Evolutionary conservation across 2,113 vertebrate genomes (phyloP).

Genomic region (Fukomys damarensis): DNA sequence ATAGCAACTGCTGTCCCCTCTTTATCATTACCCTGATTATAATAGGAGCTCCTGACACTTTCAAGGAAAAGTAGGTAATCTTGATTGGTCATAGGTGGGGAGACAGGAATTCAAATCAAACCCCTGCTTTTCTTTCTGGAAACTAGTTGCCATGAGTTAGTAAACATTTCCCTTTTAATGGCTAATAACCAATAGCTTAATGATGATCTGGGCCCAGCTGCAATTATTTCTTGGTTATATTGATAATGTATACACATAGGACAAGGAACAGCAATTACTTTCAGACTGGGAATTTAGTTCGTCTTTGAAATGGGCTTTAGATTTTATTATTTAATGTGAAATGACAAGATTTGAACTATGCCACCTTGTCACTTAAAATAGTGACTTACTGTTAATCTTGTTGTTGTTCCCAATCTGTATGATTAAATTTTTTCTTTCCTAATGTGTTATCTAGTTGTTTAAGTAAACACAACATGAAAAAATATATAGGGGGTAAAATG

Average conservation of each 20-base stretch:
- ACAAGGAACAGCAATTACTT: constrained; percentile 15
- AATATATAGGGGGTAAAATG: background rate
- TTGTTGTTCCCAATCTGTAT: constrained; percentile 21
- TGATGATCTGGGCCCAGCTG: background rate
- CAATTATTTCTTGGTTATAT: background rate
- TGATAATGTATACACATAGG: background rate
- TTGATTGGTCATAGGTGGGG: constrained; percentile 48
- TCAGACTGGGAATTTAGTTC: constrained; percentile 3
- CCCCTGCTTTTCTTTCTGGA: constrained; percentile 66
- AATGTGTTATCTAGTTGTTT: background rate
- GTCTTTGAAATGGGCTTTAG: constrained; percentile 46
- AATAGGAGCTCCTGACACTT: constrained; percentile 56
- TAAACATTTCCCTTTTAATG: constrained; percentile 69
- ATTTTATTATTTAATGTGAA: constrained; percentile 58
- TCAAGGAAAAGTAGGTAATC: constrained; percentile 49
- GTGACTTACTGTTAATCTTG: background rate
- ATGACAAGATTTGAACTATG: constrained; percentile 29
- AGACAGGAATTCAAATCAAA: constrained; percentile 67
- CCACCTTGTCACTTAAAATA: constrained; percentile 35
- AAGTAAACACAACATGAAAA: background rate
- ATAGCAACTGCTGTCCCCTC: constrained; percentile 70
- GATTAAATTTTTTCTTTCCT: background rate
- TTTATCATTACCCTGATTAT: constrained; percentile 67
- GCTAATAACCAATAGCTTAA: constrained; percentile 66
- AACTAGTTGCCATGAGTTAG: constrained; percentile 67